These are phyloP conservation scores for Parapsyche elsis DNA, from an alignment of 1,140 invertebrate species.

Conservation along the genomic window DNA sequence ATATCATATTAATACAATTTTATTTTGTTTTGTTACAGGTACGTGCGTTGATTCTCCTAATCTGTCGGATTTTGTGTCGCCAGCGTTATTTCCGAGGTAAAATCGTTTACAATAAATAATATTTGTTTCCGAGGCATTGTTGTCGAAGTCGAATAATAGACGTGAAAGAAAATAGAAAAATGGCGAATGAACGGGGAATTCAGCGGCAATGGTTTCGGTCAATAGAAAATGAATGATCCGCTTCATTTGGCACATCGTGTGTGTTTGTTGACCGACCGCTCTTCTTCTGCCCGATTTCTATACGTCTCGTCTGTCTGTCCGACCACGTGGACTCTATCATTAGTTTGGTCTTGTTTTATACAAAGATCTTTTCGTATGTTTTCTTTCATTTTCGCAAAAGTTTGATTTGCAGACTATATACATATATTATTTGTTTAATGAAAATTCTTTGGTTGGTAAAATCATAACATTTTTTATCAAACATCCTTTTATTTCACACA, in stretches of 20 bases:
- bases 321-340: too few species aligned
- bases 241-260: slow-evolving; percentile 48
- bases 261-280: slow-evolving; percentile 11
- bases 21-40: slow-evolving; percentile 23
- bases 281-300: not conserved
- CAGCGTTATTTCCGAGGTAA: not conserved
- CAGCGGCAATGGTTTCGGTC: slow-evolving; percentile 48
- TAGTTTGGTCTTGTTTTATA: too few species aligned
- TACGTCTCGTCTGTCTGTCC: not conserved
- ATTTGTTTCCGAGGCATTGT: not conserved
- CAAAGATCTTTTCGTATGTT: too few species aligned
- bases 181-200: slow-evolving; percentile 28
- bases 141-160: slow-evolving; percentile 26
- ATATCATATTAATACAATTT: not conserved
- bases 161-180: slow-evolving; percentile 6
- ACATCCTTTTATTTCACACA: too few species aligned
- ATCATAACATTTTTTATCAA: too few species aligned
- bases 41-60: too few species aligned
- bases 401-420: too few species aligned
- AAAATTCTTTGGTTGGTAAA: too few species aligned
- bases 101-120: not conserved
- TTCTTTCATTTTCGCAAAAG: too few species aligned
- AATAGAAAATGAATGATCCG: slow-evolving; percentile 52
- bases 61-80: not conserved
- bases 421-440: too few species aligned